Evolutionary conservation across 2,113 vertebrate species (phyloP), one percentile per base, ranked within the genome.

Genomic region (Asarcornis scutulata): DNA sequence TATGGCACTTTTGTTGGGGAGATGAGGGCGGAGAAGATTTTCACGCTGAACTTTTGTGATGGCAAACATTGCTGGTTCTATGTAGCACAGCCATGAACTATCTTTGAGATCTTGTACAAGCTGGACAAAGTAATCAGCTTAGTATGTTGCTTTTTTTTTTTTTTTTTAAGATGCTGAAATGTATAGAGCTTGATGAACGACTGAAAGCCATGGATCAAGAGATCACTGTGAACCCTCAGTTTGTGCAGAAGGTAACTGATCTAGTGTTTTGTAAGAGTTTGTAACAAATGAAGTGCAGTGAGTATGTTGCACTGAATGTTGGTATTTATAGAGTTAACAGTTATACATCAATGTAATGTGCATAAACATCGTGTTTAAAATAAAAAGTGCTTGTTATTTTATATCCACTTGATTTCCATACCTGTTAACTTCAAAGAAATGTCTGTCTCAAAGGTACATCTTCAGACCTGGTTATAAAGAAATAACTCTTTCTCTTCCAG

Each of bases 121-220:
- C 80, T 87, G 74, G 34, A 78, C 16, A 53, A 72, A 92, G 8
- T 90, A 90, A 84, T 73, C 40, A 32, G 66, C 29, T 81, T 76
- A 3, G 34, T 71, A 3, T n/a, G 1, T 40, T 79, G 48, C 14
- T 42, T 31, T 48, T 26, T 71, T 90, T 4, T 92, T n/a, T 81
- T 96, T 4, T 92, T 81, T 96, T 87, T 34, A 97, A 99, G 99
- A 99, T 99, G 99, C 98, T 99, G 97, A 99, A 99, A 97, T 99
- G 99, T 98, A 99, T 99, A 98, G 99, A 99, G 97, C 98, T 99
- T 93, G 99, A 99, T 85, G 99, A 99, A 96, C 99, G 99, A 97
- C 98, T 99, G 98, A 99, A 99, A 98, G 99, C 99, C 93, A 99
- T 99, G 99, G 99, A 99, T 98, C 99, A 99, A 97, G 99, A 99